Base-by-base conservation (phyloP, 2,113 vertebrate genomes). In the Pavo muticus region DNA sequence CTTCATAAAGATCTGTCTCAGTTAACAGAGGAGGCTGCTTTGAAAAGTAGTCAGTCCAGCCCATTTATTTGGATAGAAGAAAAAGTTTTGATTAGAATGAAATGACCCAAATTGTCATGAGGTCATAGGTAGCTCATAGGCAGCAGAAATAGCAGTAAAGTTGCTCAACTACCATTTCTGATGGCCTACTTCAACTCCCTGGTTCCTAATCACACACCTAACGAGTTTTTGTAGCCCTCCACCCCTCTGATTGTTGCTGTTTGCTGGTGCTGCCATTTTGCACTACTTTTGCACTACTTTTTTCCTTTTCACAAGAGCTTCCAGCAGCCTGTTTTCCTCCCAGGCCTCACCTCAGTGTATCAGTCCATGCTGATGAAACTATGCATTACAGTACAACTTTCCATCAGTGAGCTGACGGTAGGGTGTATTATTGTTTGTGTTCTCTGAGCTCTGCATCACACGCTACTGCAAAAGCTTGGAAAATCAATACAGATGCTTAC, bases 21-120 rank as follows among this genome's bases (percentile, higher is more conserved):
- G 56, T 84, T 89, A 84, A 40, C 4, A 3, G 77, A 48, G 25
- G 59, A 76, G 64, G 45, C 25, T 54, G 15, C 76, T 93, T 67
- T 79, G 50, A 88, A 83, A 67, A 67, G 39, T 64, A 37, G 84
- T 90, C 39, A 32, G 85, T 87, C 37, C 68, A 57, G 30, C 3
- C 67, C 64, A 20, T 82, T 88, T 70, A 48, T 87, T 87, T 85
- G n/a, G 2, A 5, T 25, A 67, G 75, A 75, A 73, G 54, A 78
- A 82, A 84, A 9, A 11, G 40, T 69, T 87, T 73, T 92, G 7
- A 67, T 88, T 90, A 39, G n/a, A 88, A 77, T 61, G 37, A 83
- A 91, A 86, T 74, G 75, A 88, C 47, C n/a, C 39, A 74, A 87
- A 44, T 60, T 85, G 29, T 65, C 56, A n/a, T 39, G 37, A 85